Conservation (phyloP, 2,888 invertebrate species). For the Salpingus planirostris region DNA sequence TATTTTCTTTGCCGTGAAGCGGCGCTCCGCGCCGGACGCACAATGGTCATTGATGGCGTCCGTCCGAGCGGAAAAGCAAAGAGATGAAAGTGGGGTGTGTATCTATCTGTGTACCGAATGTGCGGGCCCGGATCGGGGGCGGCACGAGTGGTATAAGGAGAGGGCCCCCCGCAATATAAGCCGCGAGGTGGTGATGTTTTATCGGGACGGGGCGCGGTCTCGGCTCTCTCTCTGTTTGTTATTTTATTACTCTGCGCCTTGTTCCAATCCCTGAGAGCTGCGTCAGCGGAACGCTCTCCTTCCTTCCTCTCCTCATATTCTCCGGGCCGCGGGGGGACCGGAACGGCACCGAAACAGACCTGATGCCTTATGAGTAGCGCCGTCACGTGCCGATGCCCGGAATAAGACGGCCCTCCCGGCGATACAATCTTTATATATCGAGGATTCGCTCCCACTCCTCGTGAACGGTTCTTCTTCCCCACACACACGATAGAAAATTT, state of each 20-base stretch:
- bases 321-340: constrained; percentile 1
- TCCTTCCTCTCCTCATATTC: neutral
- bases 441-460: no score
- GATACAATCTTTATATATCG: no score
- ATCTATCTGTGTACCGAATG: no score
- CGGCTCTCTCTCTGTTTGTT: constrained; percentile 31
- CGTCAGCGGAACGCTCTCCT: constrained; percentile 24
- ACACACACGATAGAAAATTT: no score
- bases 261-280: constrained; percentile 30
- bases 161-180: constrained; percentile 14
- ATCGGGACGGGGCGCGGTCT: constrained; percentile 30
- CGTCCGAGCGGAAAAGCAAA: constrained; percentile 24
- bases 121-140: no score
- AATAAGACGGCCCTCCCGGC: no score
- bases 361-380: constrained; percentile 23
- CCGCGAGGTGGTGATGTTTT: constrained; percentile 24
- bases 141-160: neutral
- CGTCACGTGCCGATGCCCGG: constrained; percentile 19
- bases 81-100: constrained; percentile 23
- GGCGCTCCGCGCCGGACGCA: constrained; percentile 12
- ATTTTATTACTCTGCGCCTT: constrained; percentile 32
- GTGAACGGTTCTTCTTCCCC: no score
- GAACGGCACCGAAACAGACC: constrained; percentile 15
- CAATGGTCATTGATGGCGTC: constrained; percentile 22
- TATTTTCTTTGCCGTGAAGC: constrained; percentile 15